Evolutionary conservation across 2,797 vertebrate species (phyloP), one percentile per base, ranked within the genome.

Genomic region (Falco columbarius): DNA sequence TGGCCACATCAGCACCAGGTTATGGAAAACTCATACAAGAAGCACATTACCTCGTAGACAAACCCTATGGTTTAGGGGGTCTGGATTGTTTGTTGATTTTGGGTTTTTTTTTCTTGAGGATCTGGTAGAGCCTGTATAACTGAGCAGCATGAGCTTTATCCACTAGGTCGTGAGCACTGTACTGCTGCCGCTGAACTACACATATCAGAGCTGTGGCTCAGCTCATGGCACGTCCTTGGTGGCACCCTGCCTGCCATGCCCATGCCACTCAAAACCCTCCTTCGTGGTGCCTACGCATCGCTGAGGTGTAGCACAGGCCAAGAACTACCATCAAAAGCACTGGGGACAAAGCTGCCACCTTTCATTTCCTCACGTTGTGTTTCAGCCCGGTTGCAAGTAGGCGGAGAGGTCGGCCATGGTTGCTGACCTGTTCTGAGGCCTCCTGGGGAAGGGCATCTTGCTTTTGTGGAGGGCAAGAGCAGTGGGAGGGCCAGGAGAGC

Each of bases 391-490:
- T 27, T 56, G 34, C 24, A 62, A 71, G 47, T 1, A 0, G 21
- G 38, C 44, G 9, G n/a, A 65, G 62, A 70, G n/a, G 20, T 42
- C 0, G 0, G 32, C 22, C 0, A 0, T 24, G 27, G 40, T 29
- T 4, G 1, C 42, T 47, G 30, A 36, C n/a, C 36, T 5, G 1
- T 66, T 38, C 42, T 36, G 47, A 34, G 34, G 32, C 22, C 32
- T 20, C 5, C 20, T 52, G 20, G 19, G n/a, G 26, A 87, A 10
- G 27, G 21, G 2, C 38, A 52, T n/a, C 58, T 76, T 56, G 47
- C 29, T 63, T 85, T 49, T 46, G 24, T 20, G 15, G 32, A 49
- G 23, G 7, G 46, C 12, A 51, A 68, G 14, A 65, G 44, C 38
- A 44, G 34, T 40, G 24, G 9, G 5, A 62, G 17, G 23, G 12